A percentile compares a stretch with the other conserved stretches of the same genome.
Conservation (phyloP, 2,888 invertebrate genomes). For the Saturnia japonica region DNA sequence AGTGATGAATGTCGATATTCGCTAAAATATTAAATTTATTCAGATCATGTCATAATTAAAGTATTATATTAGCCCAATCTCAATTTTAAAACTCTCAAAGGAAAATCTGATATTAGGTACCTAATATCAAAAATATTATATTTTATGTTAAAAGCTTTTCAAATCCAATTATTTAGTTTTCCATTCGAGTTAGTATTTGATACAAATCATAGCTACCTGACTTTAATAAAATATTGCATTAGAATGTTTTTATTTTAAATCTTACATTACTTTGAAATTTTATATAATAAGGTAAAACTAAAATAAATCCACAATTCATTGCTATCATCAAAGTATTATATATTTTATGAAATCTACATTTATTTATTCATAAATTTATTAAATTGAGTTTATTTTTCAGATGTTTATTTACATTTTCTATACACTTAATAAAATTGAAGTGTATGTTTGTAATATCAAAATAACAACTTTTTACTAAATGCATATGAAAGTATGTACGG, state of each 20-base stretch:
- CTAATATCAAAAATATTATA: neutral
- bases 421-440: too few relatives aligned
- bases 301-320: neutral
- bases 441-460: too few relatives aligned
- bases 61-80: conserved; percentile 1
- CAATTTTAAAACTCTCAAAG: conserved; percentile 12
- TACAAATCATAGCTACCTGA: neutral
- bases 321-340: neutral
- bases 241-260: too few relatives aligned
- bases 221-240: neutral
- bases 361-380: too few relatives aligned
- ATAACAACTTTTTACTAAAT: too few relatives aligned
- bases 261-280: too few relatives aligned
- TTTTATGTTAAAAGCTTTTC: neutral
- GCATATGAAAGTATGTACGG: too few relatives aligned
- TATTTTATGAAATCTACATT: neutral
- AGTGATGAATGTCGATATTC: conserved; percentile 2
- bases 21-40: conserved; percentile 14
- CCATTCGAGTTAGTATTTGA: neutral
- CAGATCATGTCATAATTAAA: conserved; percentile 10
- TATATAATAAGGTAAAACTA: too few relatives aligned
- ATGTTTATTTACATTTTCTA: neutral
- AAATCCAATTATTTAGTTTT: neutral
- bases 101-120: conserved; percentile 15
- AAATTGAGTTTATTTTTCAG: too few relatives aligned